Percentiles rank a stretch among this genome's conserved stretches.
These are phyloP conservation scores for Mallotus villosus DNA, from an alignment of 2,797 vertebrate species.

Conservation along the genomic window DNA sequence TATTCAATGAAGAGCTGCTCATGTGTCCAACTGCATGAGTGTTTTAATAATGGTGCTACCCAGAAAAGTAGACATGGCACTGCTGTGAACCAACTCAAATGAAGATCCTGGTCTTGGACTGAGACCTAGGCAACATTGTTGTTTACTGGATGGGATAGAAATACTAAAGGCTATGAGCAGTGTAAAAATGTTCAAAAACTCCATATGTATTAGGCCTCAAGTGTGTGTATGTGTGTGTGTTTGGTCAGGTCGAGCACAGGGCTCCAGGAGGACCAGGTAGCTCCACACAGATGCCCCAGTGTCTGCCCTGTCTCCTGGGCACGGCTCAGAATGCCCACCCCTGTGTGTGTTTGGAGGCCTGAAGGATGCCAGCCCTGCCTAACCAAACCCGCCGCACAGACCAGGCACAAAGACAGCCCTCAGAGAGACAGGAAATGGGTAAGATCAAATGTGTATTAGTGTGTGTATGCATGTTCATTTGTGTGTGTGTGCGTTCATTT, in stretches of 20 bases:
- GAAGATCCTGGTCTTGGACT: not conserved
- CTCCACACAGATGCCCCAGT: slow-evolving; percentile 62
- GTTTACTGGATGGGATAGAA: not conserved
- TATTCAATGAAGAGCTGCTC: not conserved
- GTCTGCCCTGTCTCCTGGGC: slow-evolving; percentile 49
- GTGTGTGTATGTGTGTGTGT: not conserved
- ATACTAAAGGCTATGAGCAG: not conserved
- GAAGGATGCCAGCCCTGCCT: slow-evolving; percentile 61
- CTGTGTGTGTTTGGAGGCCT: slow-evolving; percentile 47
- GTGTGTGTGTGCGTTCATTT: slow-evolving; percentile 44
- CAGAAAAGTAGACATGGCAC: not conserved
- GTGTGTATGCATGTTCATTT: slow-evolving; percentile 7
- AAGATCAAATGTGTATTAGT: slow-evolving; percentile 22
- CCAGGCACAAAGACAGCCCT: slow-evolving; percentile 69
- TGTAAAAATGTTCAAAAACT: not conserved
- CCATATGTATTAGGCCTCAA: too few species aligned
- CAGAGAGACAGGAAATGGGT: slow-evolving; percentile 58
- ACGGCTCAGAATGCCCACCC: slow-evolving; percentile 51
- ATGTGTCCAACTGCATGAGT: not conserved
- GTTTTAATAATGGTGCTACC: not conserved
- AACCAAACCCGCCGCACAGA: slow-evolving; percentile 51
- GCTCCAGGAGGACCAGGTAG: slow-evolving; percentile 17
- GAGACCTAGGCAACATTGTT: not conserved
- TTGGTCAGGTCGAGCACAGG: slow-evolving; percentile 17
- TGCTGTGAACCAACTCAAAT: not conserved